Evolutionary conservation across 2,113 vertebrate genomes (phyloP).

Genomic region (Myiozetetes cayanensis): DNA sequence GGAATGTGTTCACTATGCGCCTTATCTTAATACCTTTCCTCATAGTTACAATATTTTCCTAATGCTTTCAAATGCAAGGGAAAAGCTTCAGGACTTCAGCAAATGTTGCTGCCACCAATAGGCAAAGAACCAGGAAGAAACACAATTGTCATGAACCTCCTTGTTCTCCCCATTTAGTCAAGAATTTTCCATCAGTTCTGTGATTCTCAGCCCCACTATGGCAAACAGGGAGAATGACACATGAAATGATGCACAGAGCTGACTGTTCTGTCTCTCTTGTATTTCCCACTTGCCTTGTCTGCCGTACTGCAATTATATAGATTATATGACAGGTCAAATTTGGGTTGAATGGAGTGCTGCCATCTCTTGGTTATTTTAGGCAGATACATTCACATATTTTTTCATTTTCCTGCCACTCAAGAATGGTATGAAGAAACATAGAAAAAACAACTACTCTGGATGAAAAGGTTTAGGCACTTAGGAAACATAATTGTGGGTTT

Average conservation of each 20-base stretch:
- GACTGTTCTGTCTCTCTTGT: background rate
- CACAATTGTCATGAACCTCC: rapidly evolving
- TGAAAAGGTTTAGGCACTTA: background rate
- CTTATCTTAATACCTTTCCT: slow-evolving; percentile 1
- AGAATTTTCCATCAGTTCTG: background rate
- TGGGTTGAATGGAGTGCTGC: slow-evolving; percentile 45
- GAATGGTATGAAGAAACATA: background rate
- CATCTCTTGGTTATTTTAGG: slow-evolving; percentile 48
- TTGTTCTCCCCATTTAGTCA: background rate
- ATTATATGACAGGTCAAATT: background rate
- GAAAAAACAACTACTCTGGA: background rate
- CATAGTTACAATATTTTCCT: background rate
- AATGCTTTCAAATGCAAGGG: background rate
- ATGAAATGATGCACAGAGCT: background rate
- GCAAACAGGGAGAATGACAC: background rate
- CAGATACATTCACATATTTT: background rate
- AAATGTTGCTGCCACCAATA: background rate
- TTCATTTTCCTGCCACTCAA: slow-evolving; percentile 1
- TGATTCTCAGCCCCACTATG: background rate
- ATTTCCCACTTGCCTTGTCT: background rate
- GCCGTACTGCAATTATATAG: background rate
- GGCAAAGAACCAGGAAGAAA: background rate
- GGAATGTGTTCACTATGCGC: background rate
- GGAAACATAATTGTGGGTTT: background rate
- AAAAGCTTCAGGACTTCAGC: background rate